Conservation (phyloP, 2,888 invertebrate species). For the Brenthis ino region DNA sequence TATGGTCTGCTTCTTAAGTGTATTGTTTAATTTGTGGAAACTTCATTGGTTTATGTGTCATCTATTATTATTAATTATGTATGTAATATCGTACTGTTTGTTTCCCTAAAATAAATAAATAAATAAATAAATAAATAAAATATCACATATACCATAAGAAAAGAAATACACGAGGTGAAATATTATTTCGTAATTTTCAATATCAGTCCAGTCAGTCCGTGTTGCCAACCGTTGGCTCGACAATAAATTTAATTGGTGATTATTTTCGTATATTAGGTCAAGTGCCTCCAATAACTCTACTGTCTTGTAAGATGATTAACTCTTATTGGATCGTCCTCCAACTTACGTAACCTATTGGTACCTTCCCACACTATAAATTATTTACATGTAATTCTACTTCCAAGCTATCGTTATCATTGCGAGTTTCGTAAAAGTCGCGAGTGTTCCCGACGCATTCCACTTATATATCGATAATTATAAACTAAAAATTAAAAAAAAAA, state of each 20-base stretch:
- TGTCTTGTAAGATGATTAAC: conserved; percentile 41
- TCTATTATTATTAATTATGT: no score
- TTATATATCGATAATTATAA: no score
- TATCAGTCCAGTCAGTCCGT: conserved; percentile 24
- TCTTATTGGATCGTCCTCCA: conserved; percentile 43
- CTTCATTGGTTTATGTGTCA: no score
- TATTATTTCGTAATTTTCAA: conserved; percentile 7
- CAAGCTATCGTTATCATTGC: neutral
- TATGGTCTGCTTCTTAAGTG: no score
- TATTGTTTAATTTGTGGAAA: no score
- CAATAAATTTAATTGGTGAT: conserved; percentile 63
- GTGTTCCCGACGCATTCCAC: no score
- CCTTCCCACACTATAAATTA: conserved; percentile 9
- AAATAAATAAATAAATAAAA: no score
- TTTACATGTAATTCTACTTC: neutral
- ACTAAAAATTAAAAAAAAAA: no score
- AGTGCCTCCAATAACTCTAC: conserved; percentile 47
- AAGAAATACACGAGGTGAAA: neutral
- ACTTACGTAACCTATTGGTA: conserved; percentile 23
- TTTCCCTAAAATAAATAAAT: no score
- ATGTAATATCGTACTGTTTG: no score
- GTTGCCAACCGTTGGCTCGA: conserved; percentile 32
- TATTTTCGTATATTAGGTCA: conserved; percentile 60
- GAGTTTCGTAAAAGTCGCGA: no score
- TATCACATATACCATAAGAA: neutral